These are phyloP conservation scores for Drosophila cracens DNA, from an alignment of 2,888 invertebrate genomes.

Conservation along the genomic window DNA sequence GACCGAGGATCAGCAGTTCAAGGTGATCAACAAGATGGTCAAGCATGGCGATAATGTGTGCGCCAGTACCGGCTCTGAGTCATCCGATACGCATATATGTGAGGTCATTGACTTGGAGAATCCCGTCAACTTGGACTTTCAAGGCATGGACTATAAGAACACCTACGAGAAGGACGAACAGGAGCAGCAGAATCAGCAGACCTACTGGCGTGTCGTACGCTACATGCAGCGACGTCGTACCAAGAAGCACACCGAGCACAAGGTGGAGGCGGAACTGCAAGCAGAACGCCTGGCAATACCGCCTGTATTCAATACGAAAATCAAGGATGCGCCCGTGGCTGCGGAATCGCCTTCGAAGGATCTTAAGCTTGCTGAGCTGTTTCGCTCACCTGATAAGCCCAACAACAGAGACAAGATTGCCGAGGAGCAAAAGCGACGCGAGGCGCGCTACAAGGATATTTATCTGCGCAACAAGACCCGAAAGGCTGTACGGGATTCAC, in stretches of 20 bases:
- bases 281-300: conserved; percentile 72
- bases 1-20: conserved; percentile 58
- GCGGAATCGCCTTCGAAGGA: conserved; percentile 13
- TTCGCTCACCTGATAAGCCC: conserved; percentile 77
- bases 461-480: conserved; percentile 67
- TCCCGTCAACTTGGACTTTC: conserved; percentile 82
- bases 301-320: conserved; percentile 51
- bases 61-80: conserved; percentile 69
- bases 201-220: conserved; percentile 79
- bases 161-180: conserved; percentile 83
- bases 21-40: conserved; percentile 73
- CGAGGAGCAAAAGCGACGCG: conserved; percentile 63
- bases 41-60: conserved; percentile 81
- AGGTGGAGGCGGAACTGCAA: conserved; percentile 71
- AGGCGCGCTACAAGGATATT: conserved; percentile 77
- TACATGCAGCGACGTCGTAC: conserved; percentile 76
- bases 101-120: conserved; percentile 83
- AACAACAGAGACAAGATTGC: conserved; percentile 59
- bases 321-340: conserved; percentile 37
- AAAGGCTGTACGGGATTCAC: conserved; percentile 30
- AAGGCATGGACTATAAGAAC: conserved; percentile 83
- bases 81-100: conserved; percentile 76
- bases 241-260: conserved; percentile 55
- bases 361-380: conserved; percentile 63
- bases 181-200: conserved; percentile 77